phyloP scores from a whole-genome alignment of 2,888 invertebrate species.

The Odontocolon sp. region DNA sequence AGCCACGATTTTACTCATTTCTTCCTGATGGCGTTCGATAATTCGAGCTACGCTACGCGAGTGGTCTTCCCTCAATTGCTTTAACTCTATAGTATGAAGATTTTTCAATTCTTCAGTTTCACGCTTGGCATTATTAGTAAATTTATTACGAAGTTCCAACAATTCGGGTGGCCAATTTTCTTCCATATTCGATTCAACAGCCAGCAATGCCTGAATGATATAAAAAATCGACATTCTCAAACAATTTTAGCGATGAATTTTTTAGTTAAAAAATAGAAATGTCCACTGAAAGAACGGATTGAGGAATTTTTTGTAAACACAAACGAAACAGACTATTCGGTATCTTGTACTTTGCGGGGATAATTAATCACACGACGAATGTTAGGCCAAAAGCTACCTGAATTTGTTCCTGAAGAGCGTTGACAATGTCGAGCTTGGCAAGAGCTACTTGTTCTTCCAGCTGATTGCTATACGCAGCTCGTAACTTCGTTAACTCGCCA shows the following conservation, averaged over 20 bases:
- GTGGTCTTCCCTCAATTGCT: conserved; percentile 71
- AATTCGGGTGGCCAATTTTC: conserved; percentile 89
- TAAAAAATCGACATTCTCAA: conserved; percentile 11
- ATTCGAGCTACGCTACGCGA: conserved; percentile 64
- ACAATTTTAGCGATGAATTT: conserved; percentile 9
- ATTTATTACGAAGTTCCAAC: conserved; percentile 87
- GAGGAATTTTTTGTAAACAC: not conserved
- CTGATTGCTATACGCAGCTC: conserved; percentile 75
- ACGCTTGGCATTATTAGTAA: conserved; percentile 85
- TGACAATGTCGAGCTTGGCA: conserved; percentile 86
- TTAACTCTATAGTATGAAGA: conserved; percentile 85
- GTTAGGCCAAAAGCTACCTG: conserved; percentile 83
- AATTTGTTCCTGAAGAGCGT: conserved; percentile 87
- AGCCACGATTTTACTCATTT: conserved; percentile 65
- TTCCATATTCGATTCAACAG: conserved; percentile 86
- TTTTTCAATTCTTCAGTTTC: conserved; percentile 84
- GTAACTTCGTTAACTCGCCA: conserved; percentile 75
- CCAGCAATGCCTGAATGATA: conserved; percentile 84
- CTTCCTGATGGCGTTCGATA: conserved; percentile 70
- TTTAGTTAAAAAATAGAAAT: conserved; percentile 4
- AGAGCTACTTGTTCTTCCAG: conserved; percentile 85
- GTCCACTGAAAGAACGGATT: not conserved
- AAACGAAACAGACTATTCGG: not conserved
- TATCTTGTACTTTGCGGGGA: not conserved
- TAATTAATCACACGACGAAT: not conserved